These are phyloP conservation scores for Nebria brevicollis DNA, from an alignment of 2,888 invertebrate genomes.

Conservation along the genomic window DNA sequence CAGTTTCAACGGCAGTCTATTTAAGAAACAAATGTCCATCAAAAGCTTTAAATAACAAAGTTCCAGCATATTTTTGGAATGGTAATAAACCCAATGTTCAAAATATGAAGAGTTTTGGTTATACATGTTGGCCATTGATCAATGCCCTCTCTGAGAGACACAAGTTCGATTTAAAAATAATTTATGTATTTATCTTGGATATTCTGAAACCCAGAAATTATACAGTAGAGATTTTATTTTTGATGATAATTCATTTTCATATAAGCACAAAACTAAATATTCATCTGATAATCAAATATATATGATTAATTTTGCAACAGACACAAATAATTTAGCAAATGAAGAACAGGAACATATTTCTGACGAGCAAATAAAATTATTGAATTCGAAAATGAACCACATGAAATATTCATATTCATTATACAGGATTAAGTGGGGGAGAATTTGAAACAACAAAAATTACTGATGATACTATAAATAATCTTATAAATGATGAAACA, in stretches of 20 bases:
- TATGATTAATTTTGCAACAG: conserved; percentile 13
- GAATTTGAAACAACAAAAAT: too few species aligned
- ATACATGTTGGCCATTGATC: neutral
- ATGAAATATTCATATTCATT: too few species aligned
- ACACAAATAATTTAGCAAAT: conserved; percentile 7
- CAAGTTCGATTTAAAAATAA: neutral
- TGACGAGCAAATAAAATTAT: too few species aligned
- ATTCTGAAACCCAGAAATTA: conserved; percentile 7
- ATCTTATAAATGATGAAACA: too few species aligned
- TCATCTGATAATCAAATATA: conserved; percentile 6
- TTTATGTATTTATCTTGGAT: neutral
- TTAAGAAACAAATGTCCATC: neutral
- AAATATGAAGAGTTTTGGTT: conserved; percentile 1
- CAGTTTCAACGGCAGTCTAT: conserved; percentile 12
- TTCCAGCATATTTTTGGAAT: neutral
- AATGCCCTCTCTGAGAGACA: neutral
- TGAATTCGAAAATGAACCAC: too few species aligned
- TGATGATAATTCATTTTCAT: conserved; percentile 3
- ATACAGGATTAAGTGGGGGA: too few species aligned
- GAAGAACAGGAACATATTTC: neutral
- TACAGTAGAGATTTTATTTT: conserved; percentile 20
- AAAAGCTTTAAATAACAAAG: neutral
- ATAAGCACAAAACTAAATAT: neutral
- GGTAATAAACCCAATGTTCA: neutral
- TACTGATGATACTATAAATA: too few species aligned